Evolutionary conservation across 1,140 invertebrate species (phyloP).

Genomic region (Drepana arcuata): DNA sequence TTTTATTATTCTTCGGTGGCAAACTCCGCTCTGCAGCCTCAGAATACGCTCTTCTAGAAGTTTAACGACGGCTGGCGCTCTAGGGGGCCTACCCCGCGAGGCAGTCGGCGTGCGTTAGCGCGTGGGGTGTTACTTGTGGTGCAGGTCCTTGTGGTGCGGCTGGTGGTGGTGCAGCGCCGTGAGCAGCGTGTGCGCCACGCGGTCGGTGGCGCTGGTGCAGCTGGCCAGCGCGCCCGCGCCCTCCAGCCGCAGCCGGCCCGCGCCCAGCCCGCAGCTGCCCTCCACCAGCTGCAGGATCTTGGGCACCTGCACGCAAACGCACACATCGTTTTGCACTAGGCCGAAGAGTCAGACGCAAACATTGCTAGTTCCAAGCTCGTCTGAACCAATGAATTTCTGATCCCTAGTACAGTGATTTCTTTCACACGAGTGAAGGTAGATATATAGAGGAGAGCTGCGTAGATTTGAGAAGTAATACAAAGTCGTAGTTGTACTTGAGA

Average conservation of each 20-base stretch:
- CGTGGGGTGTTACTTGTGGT: slow-evolving; percentile 33
- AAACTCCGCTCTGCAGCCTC: too few relatives aligned
- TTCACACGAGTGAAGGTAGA: too few relatives aligned
- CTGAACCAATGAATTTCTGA: background rate
- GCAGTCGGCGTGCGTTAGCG: too few relatives aligned
- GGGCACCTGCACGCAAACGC: slow-evolving; percentile 37
- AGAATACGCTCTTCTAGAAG: too few relatives aligned
- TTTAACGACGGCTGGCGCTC: too few relatives aligned
- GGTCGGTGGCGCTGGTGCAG: slow-evolving; percentile 78
- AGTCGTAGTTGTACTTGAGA: background rate
- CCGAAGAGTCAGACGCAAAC: background rate
- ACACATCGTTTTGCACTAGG: slow-evolving; percentile 20
- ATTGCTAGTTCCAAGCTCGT: background rate
- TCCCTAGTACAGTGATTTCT: background rate
- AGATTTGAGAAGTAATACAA: background rate
- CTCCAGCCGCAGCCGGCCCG: slow-evolving; percentile 1
- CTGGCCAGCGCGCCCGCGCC: slow-evolving; percentile 27
- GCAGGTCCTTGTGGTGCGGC: slow-evolving; percentile 65
- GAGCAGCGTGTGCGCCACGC: slow-evolving; percentile 85
- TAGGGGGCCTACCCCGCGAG: too few relatives aligned
- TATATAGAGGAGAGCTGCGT: too few relatives aligned
- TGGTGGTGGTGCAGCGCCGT: slow-evolving; percentile 78
- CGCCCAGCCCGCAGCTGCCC: slow-evolving; percentile 8
- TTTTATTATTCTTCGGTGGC: too few relatives aligned
- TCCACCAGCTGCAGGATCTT: slow-evolving; percentile 57